Conservation (phyloP, 1,140 invertebrate genomes). For the Ceratina japonica region DNA sequence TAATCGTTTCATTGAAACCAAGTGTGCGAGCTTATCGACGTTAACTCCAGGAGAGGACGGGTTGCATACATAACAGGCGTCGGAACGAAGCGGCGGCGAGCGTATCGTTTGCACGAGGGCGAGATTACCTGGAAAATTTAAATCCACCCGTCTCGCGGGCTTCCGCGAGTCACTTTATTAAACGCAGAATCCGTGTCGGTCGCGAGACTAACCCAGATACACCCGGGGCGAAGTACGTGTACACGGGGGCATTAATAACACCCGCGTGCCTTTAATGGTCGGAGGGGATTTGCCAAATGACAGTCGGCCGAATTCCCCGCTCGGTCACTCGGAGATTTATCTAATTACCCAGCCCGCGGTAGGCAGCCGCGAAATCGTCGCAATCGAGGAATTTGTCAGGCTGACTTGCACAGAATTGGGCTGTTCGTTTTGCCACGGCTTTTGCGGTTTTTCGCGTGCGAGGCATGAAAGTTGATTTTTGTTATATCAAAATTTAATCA, state of each 20-base stretch:
- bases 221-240: background rate
- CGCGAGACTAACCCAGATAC: conserved; percentile 45
- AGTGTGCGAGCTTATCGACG: no score
- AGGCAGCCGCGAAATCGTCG: background rate
- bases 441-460: no score
- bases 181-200: conserved; percentile 38
- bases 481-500: no score
- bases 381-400: conserved; percentile 1
- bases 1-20: no score
- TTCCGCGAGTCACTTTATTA: conserved; percentile 44
- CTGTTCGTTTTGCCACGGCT: background rate
- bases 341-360: conserved; percentile 44
- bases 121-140: conserved; percentile 36
- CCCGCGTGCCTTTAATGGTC: conserved; percentile 32
- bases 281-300: conserved; percentile 40
- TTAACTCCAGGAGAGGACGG: no score
- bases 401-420: background rate
- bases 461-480: no score
- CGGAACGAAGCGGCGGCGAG: no score
- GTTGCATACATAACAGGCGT: no score
- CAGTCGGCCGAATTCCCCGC: conserved; percentile 37
- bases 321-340: conserved; percentile 50
- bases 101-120: background rate
- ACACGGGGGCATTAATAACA: conserved; percentile 24
- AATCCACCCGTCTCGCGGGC: conserved; percentile 4